Base-by-base conservation (phyloP, 2,797 vertebrate genomes). In the Labeo calbasu region DNA sequence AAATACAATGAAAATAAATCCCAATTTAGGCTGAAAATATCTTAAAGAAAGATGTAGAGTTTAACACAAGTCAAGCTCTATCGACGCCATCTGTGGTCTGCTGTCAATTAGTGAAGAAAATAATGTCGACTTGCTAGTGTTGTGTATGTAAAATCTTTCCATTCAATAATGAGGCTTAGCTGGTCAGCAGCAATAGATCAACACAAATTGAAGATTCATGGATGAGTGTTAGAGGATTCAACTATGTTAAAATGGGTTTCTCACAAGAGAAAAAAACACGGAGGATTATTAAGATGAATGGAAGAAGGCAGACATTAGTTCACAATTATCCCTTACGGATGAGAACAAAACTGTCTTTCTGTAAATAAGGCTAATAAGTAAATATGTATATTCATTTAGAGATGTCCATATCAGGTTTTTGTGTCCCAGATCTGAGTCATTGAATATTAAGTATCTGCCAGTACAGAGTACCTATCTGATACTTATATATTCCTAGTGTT, bases 121-220 rank as follows among this genome's bases (percentile, higher is more conserved):
- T 23, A 68, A 53, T 21, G 21, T 36, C 0, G 21, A 51, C 14
- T 66, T 0, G 2, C 59, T 50, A 66, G 40, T 43, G 46, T 66
- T 66, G 43, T 82, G 59, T 75, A 19, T 46, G 8, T 21, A 63
- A 72, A 46, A 40, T 43, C 5, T 57, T 57, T 12, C 17, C 10
- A 82, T 40, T 55, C 71, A 83, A 43, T 65, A 51, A 73, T 25
- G 1, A 66, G 15, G 21, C 59, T 75, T 66, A 36, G 13, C 46
- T 53, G 59, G 32, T 83, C n/a, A 82, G 59, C 36, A 28, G 36
- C 46, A 66, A 65, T 53, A 76, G 46, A 82, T 73, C 25, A 51
- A 55, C 28, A 65, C 32, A 36, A 66, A 51, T 15, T 63, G 12
- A 59, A 71, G 69, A 81, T 71, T 25, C 4, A 23, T 46, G 12